These are phyloP conservation scores for Aphidius gifuensis DNA, from an alignment of 1,140 invertebrate species.

Conservation along the genomic window DNA sequence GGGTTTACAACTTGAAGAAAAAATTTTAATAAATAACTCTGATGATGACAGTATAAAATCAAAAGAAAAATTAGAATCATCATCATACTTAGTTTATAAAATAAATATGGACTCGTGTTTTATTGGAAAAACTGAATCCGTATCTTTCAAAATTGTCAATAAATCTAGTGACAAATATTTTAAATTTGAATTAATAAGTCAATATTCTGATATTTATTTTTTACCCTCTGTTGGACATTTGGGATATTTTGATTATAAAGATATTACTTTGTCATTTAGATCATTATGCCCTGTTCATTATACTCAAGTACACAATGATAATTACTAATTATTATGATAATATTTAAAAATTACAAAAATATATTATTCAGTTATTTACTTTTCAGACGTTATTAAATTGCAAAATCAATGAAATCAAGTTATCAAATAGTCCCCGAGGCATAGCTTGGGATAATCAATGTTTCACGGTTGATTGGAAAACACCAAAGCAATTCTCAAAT, in stretches of 20 bases:
- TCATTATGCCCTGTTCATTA: constrained; percentile 28
- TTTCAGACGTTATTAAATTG: constrained; percentile 34
- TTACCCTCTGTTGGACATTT: constrained; percentile 41
- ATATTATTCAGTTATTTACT: constrained; percentile 1
- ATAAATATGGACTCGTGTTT: constrained; percentile 38
- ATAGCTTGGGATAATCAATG: constrained; percentile 32
- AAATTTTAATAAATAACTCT: neutral
- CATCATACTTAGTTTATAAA: constrained; percentile 27
- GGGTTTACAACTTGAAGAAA: constrained; percentile 27
- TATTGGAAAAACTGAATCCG: constrained; percentile 34
- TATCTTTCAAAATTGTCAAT: constrained; percentile 37
- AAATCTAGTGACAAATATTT: constrained; percentile 34
- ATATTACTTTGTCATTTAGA: constrained; percentile 36
- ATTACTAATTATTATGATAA: neutral
- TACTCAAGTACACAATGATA: constrained; percentile 28
- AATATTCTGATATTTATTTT: constrained; percentile 33
- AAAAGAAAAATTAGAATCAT: neutral
- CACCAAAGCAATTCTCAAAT: constrained; percentile 6
- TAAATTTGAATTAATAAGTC: constrained; percentile 38
- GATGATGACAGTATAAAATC: neutral
- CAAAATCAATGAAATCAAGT: constrained; percentile 28
- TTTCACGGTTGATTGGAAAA: constrained; percentile 31
- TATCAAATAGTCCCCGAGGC: neutral
- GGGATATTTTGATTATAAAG: constrained; percentile 29
- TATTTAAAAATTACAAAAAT: constrained; percentile 1